Evolutionary conservation across 2,888 invertebrate genomes (phyloP), one percentile per base, ranked within the genome.

Genomic region (Tiliacea aurago): DNA sequence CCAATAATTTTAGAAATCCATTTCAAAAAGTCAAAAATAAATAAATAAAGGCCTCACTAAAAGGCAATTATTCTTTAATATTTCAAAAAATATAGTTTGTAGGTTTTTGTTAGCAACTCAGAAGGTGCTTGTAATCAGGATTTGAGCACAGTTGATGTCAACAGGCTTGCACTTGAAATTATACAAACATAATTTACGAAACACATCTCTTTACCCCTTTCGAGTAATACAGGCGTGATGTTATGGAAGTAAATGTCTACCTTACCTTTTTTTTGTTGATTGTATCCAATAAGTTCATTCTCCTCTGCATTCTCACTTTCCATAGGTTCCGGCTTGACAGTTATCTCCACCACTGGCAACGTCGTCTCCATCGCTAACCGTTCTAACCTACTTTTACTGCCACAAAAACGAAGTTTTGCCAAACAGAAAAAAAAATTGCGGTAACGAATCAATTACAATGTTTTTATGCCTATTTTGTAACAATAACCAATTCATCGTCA

Each of bases 251-350:
- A 37, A 37, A 23, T 47, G 61, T 71, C 53, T 70, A 41, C 13
- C 51, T 69, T 66, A 81, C 81, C 49, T 62, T 61, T 23, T 23
- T 56, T 33, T 9, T 63, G 11, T 41, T 65, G 47, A 53, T 20
- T 72, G n/a, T 20, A 1, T 33, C 15, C 77, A 58, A 59, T 69
- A 4, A 62, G 66, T 43, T 67, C 53, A 23, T 56, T 51, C 20
- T 67, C 63, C 58, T 55, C 82, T 3, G 10, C 23, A 41, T 64
- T 61, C 33, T 73, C 77, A 62, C 47, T n/a, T 9, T 76, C 72
- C 5, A 70, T 56, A 41, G 68, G 71, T 69, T 86, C 86, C n/a
- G 70, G 28, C 73, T 87, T 84, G n/a, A 86, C 71, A 70, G 77
- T 56, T 67, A 87, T 58, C 75, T 84, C 74, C 23, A 72, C 63